Base-by-base conservation (phyloP, 2,113 vertebrate species). In the Etheostoma cragini region DNA sequence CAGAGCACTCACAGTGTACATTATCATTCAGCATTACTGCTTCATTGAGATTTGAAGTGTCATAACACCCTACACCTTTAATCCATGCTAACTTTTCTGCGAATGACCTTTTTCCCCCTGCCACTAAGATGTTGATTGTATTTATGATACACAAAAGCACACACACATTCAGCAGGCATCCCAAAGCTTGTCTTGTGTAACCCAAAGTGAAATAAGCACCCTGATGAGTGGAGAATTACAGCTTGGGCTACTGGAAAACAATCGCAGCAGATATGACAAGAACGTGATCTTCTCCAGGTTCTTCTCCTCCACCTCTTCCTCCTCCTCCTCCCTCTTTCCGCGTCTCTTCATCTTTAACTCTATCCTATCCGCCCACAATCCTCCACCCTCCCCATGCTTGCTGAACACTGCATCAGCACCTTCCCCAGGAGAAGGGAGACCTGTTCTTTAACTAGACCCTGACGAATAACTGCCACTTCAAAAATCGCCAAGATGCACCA, bases 1-100 rank as follows among this genome's bases (percentile, higher is more conserved):
- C 76, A 52, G 69, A 72, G 24, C 76, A 68, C 56, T 76, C 30
- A 50, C 45, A 56, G 33, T 11, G 49, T 52, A 53, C 73, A 80
- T 85, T 84, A 84, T 78, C 76, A 89, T 76, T 88, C 76, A 82
- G 76, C 61, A 86, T 78, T 80, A 77, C 71, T 72, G 78, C 84
- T 80, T 81, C 75, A 78, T 84, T 85, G 73, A 84, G 78, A 81
- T 74, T 56, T 89, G 24, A 91, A 91, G 90, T 89, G 88, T 83
- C 67, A 80, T 71, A 87, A 88, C 85, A 87, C 90, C 82, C 71
- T 78, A 88, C 82, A 91, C 72, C 61, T 84, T 60, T 24, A 63
- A 73, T 83, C 65, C 84, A 61, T 45, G 72, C 42, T 17, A 82
- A 86, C 82, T 84, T 86, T 82, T 45, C 58, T 71, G 57, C 62